Evolutionary conservation across 2,113 vertebrate species (phyloP).

Genomic region (Pelecanoides urinatrix): DNA sequence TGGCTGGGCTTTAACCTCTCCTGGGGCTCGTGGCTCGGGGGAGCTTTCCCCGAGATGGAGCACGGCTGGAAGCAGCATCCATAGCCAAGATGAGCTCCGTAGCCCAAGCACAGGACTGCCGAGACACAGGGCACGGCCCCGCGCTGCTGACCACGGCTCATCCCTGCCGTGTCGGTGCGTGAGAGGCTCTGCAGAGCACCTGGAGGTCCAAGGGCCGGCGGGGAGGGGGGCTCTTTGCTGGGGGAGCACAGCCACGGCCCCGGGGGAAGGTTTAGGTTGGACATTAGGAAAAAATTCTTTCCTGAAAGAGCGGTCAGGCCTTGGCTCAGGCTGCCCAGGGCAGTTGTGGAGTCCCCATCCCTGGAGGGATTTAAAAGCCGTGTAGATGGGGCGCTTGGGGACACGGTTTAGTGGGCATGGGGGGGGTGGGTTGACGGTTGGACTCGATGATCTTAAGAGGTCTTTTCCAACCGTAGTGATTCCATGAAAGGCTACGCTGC

Average conservation of each 20-base stretch:
- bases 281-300: no score
- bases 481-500: background rate
- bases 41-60: background rate
- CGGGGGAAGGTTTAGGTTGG: no score
- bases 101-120: fast-evolving
- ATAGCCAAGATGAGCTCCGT: fast-evolving
- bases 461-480: no score
- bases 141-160: background rate
- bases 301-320: no score
- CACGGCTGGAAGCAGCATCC: background rate
- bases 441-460: no score
- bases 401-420: no score
- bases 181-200: background rate
- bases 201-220: fast-evolving
- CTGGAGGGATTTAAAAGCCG: no score
- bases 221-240: background rate
- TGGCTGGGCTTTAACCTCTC: background rate
- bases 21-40: background rate
- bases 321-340: no score
- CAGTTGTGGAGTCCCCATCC: no score
- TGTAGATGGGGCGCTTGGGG: no score
- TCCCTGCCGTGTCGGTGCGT: fast-evolving
- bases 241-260: background rate
- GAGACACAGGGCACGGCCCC: background rate
- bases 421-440: no score